A percentile compares a stretch with the other conserved stretches of the same genome.
Evolutionary conservation across 2,113 vertebrate genomes (phyloP).

Genomic region (Dipodomys ordii): DNA sequence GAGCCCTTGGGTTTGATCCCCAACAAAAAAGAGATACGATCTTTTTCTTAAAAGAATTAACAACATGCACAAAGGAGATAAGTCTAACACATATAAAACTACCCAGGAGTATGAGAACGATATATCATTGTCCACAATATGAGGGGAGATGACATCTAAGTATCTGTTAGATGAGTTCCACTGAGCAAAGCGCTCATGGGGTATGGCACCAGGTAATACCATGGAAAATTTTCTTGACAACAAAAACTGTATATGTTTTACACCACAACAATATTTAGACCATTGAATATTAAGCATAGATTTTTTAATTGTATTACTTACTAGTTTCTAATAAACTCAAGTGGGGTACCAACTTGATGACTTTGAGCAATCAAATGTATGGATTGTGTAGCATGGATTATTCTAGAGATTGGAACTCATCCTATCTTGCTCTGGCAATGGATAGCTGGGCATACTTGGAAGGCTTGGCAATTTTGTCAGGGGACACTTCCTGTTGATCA

Average conservation of each 20-base stretch:
- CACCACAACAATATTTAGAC: neutral
- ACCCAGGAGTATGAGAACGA: neutral
- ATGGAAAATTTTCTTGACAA: neutral
- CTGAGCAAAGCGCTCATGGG: neutral
- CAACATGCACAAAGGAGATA: neutral
- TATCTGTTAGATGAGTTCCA: neutral
- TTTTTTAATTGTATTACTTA: neutral
- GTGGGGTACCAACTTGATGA: neutral
- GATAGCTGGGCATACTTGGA: neutral
- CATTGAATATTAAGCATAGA: neutral
- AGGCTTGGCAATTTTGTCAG: neutral
- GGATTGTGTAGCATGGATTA: neutral
- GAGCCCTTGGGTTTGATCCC: neutral
- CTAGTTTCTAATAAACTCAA: constrained; percentile 30
- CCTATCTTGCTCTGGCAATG: neutral
- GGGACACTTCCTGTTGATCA: neutral
- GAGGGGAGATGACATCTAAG: neutral
- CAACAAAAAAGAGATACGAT: neutral
- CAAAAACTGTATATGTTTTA: neutral
- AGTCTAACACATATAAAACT: neutral
- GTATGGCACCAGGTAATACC: neutral
- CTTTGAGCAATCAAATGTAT: constrained; percentile 5
- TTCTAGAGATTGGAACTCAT: neutral
- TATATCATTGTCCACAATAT: neutral
- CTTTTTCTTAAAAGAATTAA: neutral